Percentiles rank a stretch among this genome's conserved stretches.
These are phyloP conservation scores for Graphium colonna DNA, from an alignment of 2,888 invertebrate genomes.

Conservation along the genomic window DNA sequence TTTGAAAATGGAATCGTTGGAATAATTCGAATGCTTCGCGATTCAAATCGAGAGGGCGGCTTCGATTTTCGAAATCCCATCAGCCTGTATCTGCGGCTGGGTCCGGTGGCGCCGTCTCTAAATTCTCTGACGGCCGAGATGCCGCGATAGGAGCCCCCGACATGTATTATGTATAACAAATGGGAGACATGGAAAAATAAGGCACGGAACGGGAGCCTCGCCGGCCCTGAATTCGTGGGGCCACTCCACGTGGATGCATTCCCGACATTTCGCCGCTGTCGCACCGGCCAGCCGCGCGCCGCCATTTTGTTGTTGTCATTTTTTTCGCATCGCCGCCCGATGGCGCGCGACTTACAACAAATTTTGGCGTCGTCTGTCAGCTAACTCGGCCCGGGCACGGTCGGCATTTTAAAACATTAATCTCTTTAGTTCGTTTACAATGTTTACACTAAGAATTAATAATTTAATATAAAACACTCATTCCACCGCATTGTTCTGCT, in stretches of 20 bases:
- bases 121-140: slow-evolving; percentile 72
- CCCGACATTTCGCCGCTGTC: slow-evolving; percentile 55
- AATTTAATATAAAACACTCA: too few relatives aligned
- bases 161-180: slow-evolving; percentile 80
- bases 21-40: too few relatives aligned
- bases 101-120: slow-evolving; percentile 71
- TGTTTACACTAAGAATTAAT: too few relatives aligned
- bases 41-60: neutral
- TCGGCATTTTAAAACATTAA: neutral
- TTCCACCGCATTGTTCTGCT: too few relatives aligned
- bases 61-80: slow-evolving; percentile 27
- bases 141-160: slow-evolving; percentile 67
- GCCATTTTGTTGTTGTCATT: slow-evolving; percentile 50
- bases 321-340: slow-evolving; percentile 50
- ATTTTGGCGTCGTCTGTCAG: slow-evolving; percentile 29
- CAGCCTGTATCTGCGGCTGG: slow-evolving; percentile 54
- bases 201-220: slow-evolving; percentile 53
- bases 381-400: slow-evolving; percentile 3
- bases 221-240: slow-evolving; percentile 59
- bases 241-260: slow-evolving; percentile 65
- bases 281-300: slow-evolving; percentile 42
- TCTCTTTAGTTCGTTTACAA: neutral
- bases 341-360: slow-evolving; percentile 49
- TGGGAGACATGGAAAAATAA: slow-evolving; percentile 78
- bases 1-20: neutral